These are phyloP conservation scores for Prolemur simus DNA, from an alignment of 2,113 vertebrate genomes.

Conservation along the genomic window DNA sequence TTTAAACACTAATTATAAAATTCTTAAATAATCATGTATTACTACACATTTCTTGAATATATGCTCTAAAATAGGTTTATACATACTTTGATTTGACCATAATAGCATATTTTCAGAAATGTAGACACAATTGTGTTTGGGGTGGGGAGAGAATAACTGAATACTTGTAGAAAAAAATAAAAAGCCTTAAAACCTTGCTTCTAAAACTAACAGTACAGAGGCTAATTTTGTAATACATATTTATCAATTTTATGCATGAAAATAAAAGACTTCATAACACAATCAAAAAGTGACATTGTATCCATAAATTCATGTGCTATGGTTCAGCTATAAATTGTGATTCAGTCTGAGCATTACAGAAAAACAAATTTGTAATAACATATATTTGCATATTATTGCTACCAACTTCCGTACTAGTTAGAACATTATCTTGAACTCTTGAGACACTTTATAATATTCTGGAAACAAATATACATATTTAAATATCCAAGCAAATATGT, in stretches of 20 bases:
- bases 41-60: background rate
- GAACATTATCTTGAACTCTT: background rate
- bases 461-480: background rate
- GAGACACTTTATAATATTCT: background rate
- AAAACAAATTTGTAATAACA: slow-evolving; percentile 46
- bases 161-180: background rate
- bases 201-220: background rate
- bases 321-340: slow-evolving; percentile 17
- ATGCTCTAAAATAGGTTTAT: background rate
- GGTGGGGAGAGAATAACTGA: background rate
- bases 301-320: slow-evolving; percentile 45
- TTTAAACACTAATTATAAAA: background rate
- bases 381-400: slow-evolving; percentile 37
- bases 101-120: background rate
- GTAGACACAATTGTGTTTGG: background rate
- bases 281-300: slow-evolving; percentile 47
- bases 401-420: background rate
- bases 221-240: slow-evolving; percentile 54
- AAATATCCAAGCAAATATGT: background rate
- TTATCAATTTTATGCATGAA: slow-evolving; percentile 37
- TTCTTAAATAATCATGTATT: background rate
- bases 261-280: slow-evolving; percentile 49
- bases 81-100: background rate
- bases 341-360: background rate
- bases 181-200: background rate